Evolutionary conservation across 2,888 invertebrate genomes (phyloP).

Genomic region (Lycocerus yunnanus): DNA sequence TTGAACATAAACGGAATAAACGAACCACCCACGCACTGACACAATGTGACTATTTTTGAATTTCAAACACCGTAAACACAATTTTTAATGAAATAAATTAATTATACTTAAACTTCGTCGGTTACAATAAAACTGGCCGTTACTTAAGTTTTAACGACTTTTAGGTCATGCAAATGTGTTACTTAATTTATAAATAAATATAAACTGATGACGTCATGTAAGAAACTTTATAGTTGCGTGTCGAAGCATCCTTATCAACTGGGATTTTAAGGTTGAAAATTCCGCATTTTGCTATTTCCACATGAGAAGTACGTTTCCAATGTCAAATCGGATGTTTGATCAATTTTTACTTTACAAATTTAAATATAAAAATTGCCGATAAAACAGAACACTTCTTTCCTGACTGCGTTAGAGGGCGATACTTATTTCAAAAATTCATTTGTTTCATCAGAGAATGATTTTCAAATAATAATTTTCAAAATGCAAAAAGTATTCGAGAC

Average conservation of each 20-base stretch:
- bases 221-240: constrained; percentile 4
- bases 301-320: background rate
- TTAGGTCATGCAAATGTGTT: background rate
- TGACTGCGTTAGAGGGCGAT: background rate
- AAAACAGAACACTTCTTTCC: background rate
- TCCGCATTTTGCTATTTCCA: background rate
- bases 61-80: background rate
- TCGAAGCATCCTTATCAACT: background rate
- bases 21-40: background rate
- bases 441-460: background rate
- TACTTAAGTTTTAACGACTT: background rate
- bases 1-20: background rate
- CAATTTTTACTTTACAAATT: background rate
- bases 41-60: background rate
- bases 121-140: background rate
- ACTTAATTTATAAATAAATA: constrained; percentile 7
- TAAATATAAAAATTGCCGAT: background rate
- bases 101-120: background rate
- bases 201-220: constrained; percentile 22
- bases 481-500: no score
- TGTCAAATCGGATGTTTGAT: background rate
- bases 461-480: no score
- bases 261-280: background rate
- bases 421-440: background rate
- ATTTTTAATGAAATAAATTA: background rate